These are phyloP conservation scores for Calidris pygmaea DNA, from an alignment of 2,113 vertebrate genomes.

Conservation along the genomic window DNA sequence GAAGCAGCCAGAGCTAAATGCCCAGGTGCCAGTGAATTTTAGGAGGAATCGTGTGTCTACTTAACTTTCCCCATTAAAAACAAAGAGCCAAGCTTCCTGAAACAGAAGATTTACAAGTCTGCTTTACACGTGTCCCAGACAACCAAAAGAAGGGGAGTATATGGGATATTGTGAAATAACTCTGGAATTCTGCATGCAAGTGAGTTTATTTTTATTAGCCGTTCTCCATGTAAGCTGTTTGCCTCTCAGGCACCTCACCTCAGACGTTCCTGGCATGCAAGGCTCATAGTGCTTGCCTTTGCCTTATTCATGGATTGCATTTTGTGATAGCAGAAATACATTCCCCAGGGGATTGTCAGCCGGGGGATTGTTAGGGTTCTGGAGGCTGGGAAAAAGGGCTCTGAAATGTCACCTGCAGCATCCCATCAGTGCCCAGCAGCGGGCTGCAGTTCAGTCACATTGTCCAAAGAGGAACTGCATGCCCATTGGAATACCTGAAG, in stretches of 20 bases:
- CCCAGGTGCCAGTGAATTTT: background rate
- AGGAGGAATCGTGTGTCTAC: background rate
- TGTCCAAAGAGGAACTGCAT: background rate
- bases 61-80: background rate
- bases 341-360: background rate
- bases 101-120: background rate
- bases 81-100: background rate
- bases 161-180: background rate
- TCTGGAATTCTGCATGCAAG: background rate
- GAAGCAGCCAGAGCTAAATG: background rate
- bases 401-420: background rate
- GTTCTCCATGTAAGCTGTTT: background rate
- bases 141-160: background rate
- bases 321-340: background rate
- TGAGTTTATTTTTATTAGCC: constrained; percentile 1
- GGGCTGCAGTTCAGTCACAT: background rate
- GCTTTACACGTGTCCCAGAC: background rate
- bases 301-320: background rate
- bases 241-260: background rate
- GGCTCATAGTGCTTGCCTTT: background rate
- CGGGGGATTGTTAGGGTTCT: background rate
- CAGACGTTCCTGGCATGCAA: background rate
- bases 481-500: background rate
- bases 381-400: background rate
- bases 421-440: background rate